A percentile compares a stretch with the other conserved stretches of the same genome.
Evolutionary conservation across 2,888 invertebrate species (phyloP).

Genomic region (Protodeltote pygarga): DNA sequence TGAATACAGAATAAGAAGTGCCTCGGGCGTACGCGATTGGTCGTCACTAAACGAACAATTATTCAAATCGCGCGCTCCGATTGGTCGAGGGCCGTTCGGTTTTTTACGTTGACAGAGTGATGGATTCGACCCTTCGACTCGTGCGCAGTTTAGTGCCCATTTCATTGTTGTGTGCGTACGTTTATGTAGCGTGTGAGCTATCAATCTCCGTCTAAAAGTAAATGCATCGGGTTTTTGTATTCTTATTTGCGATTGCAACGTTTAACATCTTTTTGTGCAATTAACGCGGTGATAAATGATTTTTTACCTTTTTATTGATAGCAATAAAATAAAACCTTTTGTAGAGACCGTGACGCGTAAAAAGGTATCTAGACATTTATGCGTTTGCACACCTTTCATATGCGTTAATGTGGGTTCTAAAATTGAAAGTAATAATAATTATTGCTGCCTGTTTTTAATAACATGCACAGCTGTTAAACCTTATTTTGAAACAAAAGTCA

Average conservation of each 20-base stretch:
- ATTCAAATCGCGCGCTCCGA: conserved; percentile 79
- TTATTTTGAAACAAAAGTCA: conserved; percentile 9
- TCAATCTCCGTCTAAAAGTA: conserved; percentile 62
- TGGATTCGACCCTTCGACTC: conserved; percentile 84
- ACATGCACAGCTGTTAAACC: conserved; percentile 12
- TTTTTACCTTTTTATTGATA: conserved; percentile 43
- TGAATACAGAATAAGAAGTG: conserved; percentile 74
- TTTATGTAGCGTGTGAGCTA: conserved; percentile 56
- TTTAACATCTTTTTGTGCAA: conserved; percentile 53
- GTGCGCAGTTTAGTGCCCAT: conserved; percentile 68
- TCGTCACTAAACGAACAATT: conserved; percentile 79
- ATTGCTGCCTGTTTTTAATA: conserved; percentile 24
- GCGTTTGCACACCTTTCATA: conserved; percentile 38
- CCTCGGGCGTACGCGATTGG: conserved; percentile 79
- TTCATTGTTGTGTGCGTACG: conserved; percentile 65
- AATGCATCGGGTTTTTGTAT: conserved; percentile 58
- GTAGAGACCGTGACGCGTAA: conserved; percentile 40
- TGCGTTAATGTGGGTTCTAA: conserved; percentile 44
- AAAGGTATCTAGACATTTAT: conserved; percentile 39
- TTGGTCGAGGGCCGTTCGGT: conserved; percentile 73
- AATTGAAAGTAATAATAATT: conserved; percentile 29
- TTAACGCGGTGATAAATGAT: conserved; percentile 48
- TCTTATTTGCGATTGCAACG: conserved; percentile 43
- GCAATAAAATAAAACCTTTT: conserved; percentile 44
- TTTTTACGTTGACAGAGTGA: conserved; percentile 82